These are phyloP conservation scores for Brachyopa scutellaris DNA, from an alignment of 2,888 invertebrate genomes.

Conservation along the genomic window DNA sequence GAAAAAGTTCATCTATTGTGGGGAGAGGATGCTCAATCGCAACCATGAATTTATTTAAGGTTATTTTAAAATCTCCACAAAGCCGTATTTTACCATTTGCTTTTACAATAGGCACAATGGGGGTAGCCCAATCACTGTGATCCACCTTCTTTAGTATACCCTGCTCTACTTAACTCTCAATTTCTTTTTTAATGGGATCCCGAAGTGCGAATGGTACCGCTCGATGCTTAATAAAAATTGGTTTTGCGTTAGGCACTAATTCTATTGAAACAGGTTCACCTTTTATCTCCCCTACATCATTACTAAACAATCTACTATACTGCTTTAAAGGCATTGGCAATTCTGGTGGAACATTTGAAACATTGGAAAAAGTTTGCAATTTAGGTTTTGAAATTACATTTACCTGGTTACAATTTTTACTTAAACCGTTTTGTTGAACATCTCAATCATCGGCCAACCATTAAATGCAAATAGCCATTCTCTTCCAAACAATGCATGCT, in stretches of 20 bases:
- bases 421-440: no score
- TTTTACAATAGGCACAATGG: not conserved
- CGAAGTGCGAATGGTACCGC: not conserved
- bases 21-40: slow-evolving; percentile 15
- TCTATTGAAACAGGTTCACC: not conserved
- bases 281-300: not conserved
- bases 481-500: not conserved
- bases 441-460: not conserved
- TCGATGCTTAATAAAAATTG: not conserved
- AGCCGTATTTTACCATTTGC: not conserved
- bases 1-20: slow-evolving; percentile 18
- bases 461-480: not conserved
- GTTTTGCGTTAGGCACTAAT: not conserved
- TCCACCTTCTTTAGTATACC: not conserved
- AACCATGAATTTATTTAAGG: not conserved
- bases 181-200: not conserved
- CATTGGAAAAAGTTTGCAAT: not conserved
- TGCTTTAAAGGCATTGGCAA: not conserved
- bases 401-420: no score
- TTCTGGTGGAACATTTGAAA: not conserved
- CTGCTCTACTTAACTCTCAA: not conserved
- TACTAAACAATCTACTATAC: not conserved
- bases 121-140: not conserved
- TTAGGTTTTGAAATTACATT: not conserved
- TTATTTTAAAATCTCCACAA: not conserved